Conservation (phyloP, 2,113 vertebrate species). For the Irena cyanogastra region DNA sequence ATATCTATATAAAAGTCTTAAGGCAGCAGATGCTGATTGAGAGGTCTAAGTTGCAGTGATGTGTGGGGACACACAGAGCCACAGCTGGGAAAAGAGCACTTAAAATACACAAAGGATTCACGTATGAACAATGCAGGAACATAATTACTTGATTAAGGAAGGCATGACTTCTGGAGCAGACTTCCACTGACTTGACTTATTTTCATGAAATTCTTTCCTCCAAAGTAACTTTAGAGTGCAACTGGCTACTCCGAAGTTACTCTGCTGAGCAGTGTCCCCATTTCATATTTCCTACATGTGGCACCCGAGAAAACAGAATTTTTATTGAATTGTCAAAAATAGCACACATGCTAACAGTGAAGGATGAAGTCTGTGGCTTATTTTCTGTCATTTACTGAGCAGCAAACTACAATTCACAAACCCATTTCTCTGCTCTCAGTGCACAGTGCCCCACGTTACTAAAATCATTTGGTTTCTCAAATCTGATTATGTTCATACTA, state of each 20-base stretch:
- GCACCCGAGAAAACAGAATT: not conserved
- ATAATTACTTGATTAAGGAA: not conserved
- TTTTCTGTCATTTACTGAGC: not conserved
- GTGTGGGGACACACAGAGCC: not conserved
- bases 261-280: not conserved
- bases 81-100: not conserved
- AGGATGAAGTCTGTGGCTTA: not conserved
- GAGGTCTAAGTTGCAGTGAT: not conserved
- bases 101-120: not conserved
- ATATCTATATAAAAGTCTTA: not conserved
- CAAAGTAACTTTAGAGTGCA: not conserved
- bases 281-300: not conserved
- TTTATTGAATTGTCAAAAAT: not conserved
- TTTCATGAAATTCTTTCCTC: not conserved
- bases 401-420: constrained; percentile 17
- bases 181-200: not conserved
- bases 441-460: not conserved
- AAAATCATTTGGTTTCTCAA: constrained; percentile 36
- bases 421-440: not conserved
- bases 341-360: not conserved
- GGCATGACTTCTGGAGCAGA: not conserved
- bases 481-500: constrained; percentile 32
- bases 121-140: not conserved
- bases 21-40: not conserved
- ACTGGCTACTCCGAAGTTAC: not conserved